Evolutionary conservation across 2,888 invertebrate genomes (phyloP), one percentile per base, ranked within the genome.

Genomic region (Athalia circularis): DNA sequence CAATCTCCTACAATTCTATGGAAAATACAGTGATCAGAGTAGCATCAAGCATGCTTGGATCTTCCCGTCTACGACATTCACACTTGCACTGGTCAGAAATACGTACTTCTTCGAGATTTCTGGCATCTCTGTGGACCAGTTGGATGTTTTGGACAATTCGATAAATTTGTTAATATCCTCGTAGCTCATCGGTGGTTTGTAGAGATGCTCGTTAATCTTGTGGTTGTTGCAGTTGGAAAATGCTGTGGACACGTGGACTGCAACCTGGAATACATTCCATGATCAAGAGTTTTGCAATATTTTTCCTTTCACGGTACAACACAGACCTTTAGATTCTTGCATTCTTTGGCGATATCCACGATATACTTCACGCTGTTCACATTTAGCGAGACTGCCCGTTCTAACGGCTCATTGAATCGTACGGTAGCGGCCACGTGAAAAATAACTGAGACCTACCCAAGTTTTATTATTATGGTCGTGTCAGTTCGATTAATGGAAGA

Each of bases 121-220:
- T 68, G 92, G 90, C 29, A 92, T 89, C 0, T 82, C 81, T 72
- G 93, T 92, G 0, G 80, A 50, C 79, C 67, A 78, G 29, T 81
- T 29, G 15, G 7, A 74, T 5, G 15, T 47, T 0, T 50, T 13
- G n/a, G 80, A 57, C 9, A 80, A 74, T 59, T 91, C 90, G 0
- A 92, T 88, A 77, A 90, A 85, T 29, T 86, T 83, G 11, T 72
- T 83, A 0, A 93, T 84, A 1, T 92, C 89, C 3, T 92, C 92
- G 76, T 91, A 91, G 76, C 91, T 89, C 0, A 92, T 89, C 0
- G 92, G 90, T 77, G 91, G 92, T 0, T 91, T 91, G 88, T 95
- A 95, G 84, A 94, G 92, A 77, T 90, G 88, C 87, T 95, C 95
- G 68, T 94, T 93, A 1, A 95, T 92, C 52, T 79, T 11, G 82